Evolutionary conservation across 2,797 vertebrate genomes (phyloP).

Genomic region (Lacerta agilis): DNA sequence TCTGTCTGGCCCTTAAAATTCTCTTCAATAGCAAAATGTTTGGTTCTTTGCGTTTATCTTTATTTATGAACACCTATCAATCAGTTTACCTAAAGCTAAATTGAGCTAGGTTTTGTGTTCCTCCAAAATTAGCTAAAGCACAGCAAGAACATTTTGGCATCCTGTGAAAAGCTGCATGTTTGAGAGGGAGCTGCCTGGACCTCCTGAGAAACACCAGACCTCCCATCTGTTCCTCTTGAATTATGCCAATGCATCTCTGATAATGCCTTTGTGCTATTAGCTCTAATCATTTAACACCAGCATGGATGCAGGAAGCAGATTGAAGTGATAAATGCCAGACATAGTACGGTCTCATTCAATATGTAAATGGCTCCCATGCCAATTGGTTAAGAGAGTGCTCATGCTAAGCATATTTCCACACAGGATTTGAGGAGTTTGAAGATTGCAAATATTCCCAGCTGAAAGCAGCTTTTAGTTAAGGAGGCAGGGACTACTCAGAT

Average conservation of each 20-base stretch:
- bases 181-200: neutral
- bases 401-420: neutral
- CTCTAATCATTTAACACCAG: neutral
- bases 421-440: neutral
- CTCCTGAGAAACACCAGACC: conserved; percentile 6
- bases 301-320: neutral
- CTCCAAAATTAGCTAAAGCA: neutral
- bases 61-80: neutral
- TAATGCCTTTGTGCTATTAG: neutral
- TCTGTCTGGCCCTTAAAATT: neutral
- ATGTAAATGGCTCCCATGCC: accelerated
- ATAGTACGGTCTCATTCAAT: neutral
- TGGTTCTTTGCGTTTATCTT: neutral
- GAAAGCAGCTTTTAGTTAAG: no score
- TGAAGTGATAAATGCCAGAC: neutral
- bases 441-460: conserved; percentile 1
- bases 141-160: neutral
- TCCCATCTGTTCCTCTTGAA: neutral
- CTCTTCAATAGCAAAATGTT: neutral
- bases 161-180: neutral
- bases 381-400: neutral
- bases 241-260: neutral
- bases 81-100: neutral
- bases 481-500: no score
- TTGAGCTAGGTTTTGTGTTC: neutral